A percentile compares a stretch with the other conserved stretches of the same genome.
These are phyloP conservation scores for Hydrolagus colliei DNA, from an alignment of 2,797 vertebrate species.

Conservation along the genomic window DNA sequence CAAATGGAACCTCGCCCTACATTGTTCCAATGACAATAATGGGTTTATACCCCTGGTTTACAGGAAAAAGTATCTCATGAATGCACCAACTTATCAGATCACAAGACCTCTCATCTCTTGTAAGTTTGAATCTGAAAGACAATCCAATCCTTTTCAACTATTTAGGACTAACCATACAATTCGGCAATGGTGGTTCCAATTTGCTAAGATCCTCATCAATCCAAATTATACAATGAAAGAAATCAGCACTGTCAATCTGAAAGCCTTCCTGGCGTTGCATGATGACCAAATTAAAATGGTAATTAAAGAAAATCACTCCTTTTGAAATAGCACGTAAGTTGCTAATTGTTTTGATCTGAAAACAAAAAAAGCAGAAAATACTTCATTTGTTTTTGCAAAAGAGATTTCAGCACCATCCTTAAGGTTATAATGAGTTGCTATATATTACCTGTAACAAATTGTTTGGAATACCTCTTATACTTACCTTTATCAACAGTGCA, in stretches of 20 bases:
- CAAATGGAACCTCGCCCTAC: no score
- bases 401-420: neutral
- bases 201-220: neutral
- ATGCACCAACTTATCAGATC: no score
- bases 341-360: neutral
- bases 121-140: neutral
- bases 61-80: no score
- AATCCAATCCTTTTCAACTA: neutral
- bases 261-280: neutral
- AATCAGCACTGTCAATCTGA: neutral
- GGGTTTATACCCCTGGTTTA: no score
- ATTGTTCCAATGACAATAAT: no score
- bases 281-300: neutral
- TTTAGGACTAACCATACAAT: slow-evolving; percentile 3
- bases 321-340: no score
- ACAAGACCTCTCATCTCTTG: neutral
- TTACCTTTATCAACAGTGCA: neutral
- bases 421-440: neutral
- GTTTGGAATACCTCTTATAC: neutral
- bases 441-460: neutral
- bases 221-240: neutral
- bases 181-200: neutral
- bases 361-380: neutral
- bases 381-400: neutral
- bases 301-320: neutral